Percentiles rank a stretch among this genome's conserved stretches.
Conservation (phyloP, 2,888 invertebrate genomes). For the Iselma pallidipennis region DNA sequence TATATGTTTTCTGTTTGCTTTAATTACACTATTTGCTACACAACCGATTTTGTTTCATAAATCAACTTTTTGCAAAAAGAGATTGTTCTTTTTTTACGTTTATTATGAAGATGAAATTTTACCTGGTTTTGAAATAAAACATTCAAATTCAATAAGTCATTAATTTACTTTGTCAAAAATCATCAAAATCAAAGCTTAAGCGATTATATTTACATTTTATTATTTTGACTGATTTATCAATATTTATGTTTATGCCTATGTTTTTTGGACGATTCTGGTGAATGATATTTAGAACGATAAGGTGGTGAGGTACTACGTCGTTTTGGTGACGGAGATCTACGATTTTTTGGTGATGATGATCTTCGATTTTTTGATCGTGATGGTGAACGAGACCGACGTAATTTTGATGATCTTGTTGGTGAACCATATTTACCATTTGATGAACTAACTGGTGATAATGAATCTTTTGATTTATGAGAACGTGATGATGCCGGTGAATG, state of each 20-base stretch:
- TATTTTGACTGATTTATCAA: constrained; percentile 36
- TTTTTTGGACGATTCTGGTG: constrained; percentile 58
- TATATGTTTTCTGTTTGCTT: too few relatives aligned
- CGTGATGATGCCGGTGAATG: constrained; percentile 52
- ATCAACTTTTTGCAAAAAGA: neutral
- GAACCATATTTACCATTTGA: constrained; percentile 51
- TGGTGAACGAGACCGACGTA: constrained; percentile 49
- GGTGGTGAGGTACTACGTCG: constrained; percentile 45
- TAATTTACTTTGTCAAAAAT: neutral
- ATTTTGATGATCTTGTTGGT: constrained; percentile 38
- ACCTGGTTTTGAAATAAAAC: neutral
- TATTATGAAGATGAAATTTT: neutral
- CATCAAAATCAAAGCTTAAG: too few relatives aligned
- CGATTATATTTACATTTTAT: too few relatives aligned
- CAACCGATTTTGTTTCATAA: neutral
- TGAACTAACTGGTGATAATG: constrained; percentile 49
- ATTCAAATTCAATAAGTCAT: neutral
- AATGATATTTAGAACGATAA: constrained; percentile 46
- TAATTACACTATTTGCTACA: neutral
- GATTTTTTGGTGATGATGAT: constrained; percentile 30
- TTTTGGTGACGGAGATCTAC: constrained; percentile 50
- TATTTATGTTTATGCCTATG: constrained; percentile 62
- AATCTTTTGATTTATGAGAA: constrained; percentile 47
- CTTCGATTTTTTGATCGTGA: constrained; percentile 43
- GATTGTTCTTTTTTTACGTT: neutral